phyloP scores from a whole-genome alignment of 2,797 vertebrate species.

The Pterois miles region DNA sequence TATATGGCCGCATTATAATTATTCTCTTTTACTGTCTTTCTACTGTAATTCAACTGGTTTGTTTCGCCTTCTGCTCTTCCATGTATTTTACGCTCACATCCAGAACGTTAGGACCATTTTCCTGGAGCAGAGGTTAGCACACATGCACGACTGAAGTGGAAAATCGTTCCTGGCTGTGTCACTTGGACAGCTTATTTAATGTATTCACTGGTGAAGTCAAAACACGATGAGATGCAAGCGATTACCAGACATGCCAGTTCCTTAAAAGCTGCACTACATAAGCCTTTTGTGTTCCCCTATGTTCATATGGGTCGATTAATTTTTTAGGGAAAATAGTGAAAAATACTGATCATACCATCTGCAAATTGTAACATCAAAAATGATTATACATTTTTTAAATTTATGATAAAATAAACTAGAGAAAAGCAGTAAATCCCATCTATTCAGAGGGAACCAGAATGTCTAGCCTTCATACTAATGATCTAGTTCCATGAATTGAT shows the following conservation, averaged over 20 bases:
- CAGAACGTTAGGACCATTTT: background rate
- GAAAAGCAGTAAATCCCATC: background rate
- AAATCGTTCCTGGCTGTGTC: background rate
- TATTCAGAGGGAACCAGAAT: background rate
- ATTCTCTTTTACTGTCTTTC: slow-evolving; percentile 19
- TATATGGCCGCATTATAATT: slow-evolving; percentile 14
- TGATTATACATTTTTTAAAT: background rate
- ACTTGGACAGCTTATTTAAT: background rate
- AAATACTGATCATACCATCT: background rate
- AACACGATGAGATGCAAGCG: background rate
- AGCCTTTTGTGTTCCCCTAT: background rate
- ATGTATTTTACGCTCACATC: background rate
- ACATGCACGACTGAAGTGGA: background rate
- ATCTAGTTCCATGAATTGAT: background rate
- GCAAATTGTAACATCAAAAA: background rate
- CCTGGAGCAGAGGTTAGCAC: background rate
- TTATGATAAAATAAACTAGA: background rate
- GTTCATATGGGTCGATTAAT: background rate
- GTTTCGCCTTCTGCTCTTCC: background rate
- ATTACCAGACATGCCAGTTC: background rate
- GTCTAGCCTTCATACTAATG: background rate
- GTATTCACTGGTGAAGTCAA: background rate
- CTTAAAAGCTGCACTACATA: background rate
- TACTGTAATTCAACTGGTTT: background rate
- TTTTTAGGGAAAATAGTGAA: background rate